phyloP scores from a whole-genome alignment of 2,888 invertebrate species.

The Caenorhabditis afra region DNA sequence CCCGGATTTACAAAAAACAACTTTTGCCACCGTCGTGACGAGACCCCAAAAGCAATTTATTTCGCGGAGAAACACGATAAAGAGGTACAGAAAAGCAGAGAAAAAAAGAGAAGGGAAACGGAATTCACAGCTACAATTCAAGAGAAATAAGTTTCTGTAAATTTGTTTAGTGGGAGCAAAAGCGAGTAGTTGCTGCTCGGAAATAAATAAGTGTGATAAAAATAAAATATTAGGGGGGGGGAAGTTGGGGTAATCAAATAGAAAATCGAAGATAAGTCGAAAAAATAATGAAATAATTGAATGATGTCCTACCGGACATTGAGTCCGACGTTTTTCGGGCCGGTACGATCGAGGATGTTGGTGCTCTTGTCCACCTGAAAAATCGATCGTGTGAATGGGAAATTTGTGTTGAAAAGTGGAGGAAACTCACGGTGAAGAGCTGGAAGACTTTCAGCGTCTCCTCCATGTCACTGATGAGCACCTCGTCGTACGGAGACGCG shows the following conservation, averaged over 20 bases:
- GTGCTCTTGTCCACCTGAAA: conserved; percentile 56
- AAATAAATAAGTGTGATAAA: not conserved
- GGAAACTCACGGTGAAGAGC: conserved; percentile 33
- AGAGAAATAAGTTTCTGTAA: not conserved
- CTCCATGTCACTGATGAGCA: conserved; percentile 57
- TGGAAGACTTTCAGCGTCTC: conserved; percentile 60
- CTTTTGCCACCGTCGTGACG: too few relatives aligned
- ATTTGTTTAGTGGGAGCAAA: not conserved
- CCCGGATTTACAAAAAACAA: too few relatives aligned
- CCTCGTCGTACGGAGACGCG: conserved; percentile 54
- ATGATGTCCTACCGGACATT: conserved; percentile 49
- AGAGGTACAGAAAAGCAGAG: too few relatives aligned
- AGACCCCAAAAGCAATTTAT: too few relatives aligned
- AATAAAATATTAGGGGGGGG: not conserved
- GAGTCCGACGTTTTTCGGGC: conserved; percentile 49
- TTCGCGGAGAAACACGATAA: too few relatives aligned
- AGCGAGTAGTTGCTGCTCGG: not conserved
- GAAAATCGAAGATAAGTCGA: not conserved
- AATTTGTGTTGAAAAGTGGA: not conserved
- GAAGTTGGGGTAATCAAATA: not conserved
- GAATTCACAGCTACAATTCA: too few relatives aligned
- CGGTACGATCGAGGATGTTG: conserved; percentile 51
- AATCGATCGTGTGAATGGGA: too few relatives aligned
- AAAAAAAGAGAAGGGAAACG: too few relatives aligned
- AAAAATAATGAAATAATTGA: conserved; percentile 11